These are phyloP conservation scores for Otocyon megalotis DNA, from an alignment of 2,113 vertebrate species.

Conservation along the genomic window DNA sequence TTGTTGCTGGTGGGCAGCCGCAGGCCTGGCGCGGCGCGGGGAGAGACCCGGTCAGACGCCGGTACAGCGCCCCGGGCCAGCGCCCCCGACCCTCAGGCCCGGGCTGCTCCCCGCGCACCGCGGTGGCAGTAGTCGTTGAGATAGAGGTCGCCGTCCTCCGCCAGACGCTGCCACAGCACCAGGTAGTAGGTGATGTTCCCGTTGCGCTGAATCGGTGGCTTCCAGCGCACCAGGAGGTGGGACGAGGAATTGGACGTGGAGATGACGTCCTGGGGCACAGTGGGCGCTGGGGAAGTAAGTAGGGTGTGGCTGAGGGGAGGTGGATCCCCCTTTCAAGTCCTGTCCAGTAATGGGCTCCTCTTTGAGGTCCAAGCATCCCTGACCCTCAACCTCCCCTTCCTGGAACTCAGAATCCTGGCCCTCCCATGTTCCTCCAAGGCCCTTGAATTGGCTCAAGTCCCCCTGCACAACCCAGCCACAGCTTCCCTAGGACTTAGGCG, in stretches of 20 bases:
- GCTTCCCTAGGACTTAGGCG: neutral
- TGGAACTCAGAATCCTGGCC: neutral
- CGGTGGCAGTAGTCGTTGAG: slow-evolving; percentile 90
- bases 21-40: slow-evolving; percentile 79
- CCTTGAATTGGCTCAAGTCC: neutral
- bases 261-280: slow-evolving; percentile 89
- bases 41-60: neutral
- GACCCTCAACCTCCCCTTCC: neutral
- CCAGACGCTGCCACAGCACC: slow-evolving; percentile 90
- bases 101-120: slow-evolving; percentile 78
- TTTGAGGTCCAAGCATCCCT: neutral
- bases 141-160: slow-evolving; percentile 89
- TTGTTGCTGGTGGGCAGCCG: slow-evolving; percentile 89
- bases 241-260: slow-evolving; percentile 91
- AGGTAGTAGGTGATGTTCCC: slow-evolving; percentile 91
- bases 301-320: fast-evolving
- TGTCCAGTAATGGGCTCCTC: neutral
- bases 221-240: slow-evolving; percentile 90
- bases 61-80: fast-evolving
- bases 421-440: neutral
- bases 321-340: neutral
- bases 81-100: fast-evolving
- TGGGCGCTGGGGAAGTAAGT: slow-evolving; percentile 82
- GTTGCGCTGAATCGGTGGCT: slow-evolving; percentile 88
- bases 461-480: neutral